Evolutionary conservation across 2,113 vertebrate species (phyloP).

Genomic region (Synchiropus splendidus): DNA sequence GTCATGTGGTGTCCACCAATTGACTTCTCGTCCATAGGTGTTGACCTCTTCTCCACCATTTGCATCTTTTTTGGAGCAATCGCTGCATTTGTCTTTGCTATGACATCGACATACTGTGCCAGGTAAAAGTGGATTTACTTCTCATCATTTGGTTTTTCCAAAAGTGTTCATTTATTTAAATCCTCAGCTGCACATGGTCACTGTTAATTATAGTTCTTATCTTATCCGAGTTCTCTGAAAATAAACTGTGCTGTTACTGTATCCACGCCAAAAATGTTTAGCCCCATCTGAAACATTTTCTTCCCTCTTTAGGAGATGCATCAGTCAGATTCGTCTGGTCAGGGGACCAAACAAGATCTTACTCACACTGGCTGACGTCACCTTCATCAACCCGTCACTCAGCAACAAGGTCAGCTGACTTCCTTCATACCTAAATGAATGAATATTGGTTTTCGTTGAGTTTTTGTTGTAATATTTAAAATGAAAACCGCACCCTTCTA

Average conservation of each 20-base stretch:
- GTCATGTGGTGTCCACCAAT: no score
- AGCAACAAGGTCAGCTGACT: slow-evolving; percentile 67
- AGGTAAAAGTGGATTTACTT: slow-evolving; percentile 53
- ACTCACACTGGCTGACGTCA: slow-evolving; percentile 66
- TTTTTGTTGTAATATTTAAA: neutral
- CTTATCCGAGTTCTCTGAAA: no score
- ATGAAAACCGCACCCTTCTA: neutral
- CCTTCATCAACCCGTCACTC: slow-evolving; percentile 71
- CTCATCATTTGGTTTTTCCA: no score
- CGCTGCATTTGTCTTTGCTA: slow-evolving; percentile 12
- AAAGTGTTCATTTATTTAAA: neutral
- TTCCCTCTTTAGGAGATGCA: slow-evolving; percentile 51
- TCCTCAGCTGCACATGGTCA: neutral
- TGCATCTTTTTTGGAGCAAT: slow-evolving; percentile 33
- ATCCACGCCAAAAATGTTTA: no score
- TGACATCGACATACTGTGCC: slow-evolving; percentile 51
- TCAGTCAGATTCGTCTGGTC: slow-evolving; percentile 59
- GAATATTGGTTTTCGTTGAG: neutral
- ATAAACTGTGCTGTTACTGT: no score
- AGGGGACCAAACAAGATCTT: slow-evolving; percentile 68
- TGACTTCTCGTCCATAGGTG: slow-evolving; percentile 38
- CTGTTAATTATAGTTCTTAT: no score
- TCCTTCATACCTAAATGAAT: neutral
- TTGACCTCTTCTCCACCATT: slow-evolving; percentile 57
- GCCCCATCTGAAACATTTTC: no score